phyloP scores from a whole-genome alignment of 2,113 vertebrate species.

The Heterochromis multidens region DNA sequence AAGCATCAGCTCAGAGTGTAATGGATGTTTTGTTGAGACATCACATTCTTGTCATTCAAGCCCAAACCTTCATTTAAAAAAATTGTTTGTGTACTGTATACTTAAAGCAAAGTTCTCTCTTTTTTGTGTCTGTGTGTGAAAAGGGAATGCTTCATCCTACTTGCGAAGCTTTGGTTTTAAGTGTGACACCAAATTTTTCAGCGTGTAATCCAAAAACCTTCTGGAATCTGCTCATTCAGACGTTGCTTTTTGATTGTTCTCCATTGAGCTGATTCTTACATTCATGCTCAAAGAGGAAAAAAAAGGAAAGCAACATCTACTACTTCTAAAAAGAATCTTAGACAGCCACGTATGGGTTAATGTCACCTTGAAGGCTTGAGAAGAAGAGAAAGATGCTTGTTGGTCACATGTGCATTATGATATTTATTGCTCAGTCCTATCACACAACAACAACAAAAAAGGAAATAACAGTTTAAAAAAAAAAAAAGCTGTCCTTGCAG shows the following conservation, averaged over 20 bases:
- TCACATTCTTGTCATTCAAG: constrained; percentile 59
- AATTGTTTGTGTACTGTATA: constrained; percentile 51
- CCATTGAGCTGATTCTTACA: constrained; percentile 70
- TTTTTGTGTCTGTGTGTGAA: neutral
- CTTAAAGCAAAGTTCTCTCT: constrained; percentile 80
- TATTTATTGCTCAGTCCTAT: constrained; percentile 79
- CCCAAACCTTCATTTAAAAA: constrained; percentile 66
- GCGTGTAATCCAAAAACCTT: neutral
- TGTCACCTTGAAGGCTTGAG: constrained; percentile 31
- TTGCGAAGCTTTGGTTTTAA: constrained; percentile 73
- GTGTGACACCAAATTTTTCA: constrained; percentile 27
- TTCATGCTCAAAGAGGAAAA: constrained; percentile 73
- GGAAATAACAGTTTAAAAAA: constrained; percentile 4
- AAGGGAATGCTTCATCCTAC: constrained; percentile 53
- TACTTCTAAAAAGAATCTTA: neutral
- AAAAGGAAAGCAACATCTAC: constrained; percentile 53
- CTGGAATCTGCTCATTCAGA: neutral
- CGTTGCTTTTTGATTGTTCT: constrained; percentile 63
- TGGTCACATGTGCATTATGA: constrained; percentile 49
- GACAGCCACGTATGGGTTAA: neutral
- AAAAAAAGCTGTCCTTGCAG: constrained; percentile 19
- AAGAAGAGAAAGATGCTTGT: constrained; percentile 40
- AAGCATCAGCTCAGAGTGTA: constrained; percentile 21
- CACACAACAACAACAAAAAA: constrained; percentile 43
- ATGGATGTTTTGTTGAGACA: constrained; percentile 28